phyloP scores from a whole-genome alignment of 1,140 invertebrate species.

The Caenorhabditis tropicalis region DNA sequence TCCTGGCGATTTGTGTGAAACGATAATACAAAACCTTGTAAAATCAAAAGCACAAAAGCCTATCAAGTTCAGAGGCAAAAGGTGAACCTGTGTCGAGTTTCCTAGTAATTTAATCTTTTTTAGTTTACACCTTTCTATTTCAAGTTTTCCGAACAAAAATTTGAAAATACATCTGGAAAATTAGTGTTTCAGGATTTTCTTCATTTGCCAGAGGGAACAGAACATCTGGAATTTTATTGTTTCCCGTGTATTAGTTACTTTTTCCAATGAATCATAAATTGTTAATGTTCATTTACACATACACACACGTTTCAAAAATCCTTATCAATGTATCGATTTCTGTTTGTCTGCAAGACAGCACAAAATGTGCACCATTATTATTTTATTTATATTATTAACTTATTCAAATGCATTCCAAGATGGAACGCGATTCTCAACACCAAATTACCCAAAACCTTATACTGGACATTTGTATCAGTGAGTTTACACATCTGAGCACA shows the following conservation, averaged over 20 bases:
- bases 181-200: too few species aligned
- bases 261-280: too few species aligned
- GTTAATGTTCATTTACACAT: not conserved
- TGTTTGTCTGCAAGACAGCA: not conserved
- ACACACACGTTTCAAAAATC: not conserved
- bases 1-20: too few species aligned
- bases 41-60: not conserved
- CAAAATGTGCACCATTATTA: not conserved
- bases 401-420: not conserved
- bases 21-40: too few species aligned
- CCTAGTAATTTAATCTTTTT: not conserved
- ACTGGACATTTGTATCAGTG: slow-evolving; percentile 1
- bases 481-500: not conserved
- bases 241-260: too few species aligned
- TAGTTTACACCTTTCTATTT: not conserved
- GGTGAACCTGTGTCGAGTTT: not conserved
- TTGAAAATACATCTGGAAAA: not conserved
- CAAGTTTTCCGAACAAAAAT: too few species aligned
- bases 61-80: not conserved
- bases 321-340: not conserved
- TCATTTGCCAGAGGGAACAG: too few species aligned
- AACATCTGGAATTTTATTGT: not conserved
- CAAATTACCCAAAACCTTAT: not conserved
- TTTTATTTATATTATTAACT: not conserved
- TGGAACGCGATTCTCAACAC: not conserved